These are phyloP conservation scores for Micromesistius poutassou DNA, from an alignment of 2,797 vertebrate species.

Conservation along the genomic window DNA sequence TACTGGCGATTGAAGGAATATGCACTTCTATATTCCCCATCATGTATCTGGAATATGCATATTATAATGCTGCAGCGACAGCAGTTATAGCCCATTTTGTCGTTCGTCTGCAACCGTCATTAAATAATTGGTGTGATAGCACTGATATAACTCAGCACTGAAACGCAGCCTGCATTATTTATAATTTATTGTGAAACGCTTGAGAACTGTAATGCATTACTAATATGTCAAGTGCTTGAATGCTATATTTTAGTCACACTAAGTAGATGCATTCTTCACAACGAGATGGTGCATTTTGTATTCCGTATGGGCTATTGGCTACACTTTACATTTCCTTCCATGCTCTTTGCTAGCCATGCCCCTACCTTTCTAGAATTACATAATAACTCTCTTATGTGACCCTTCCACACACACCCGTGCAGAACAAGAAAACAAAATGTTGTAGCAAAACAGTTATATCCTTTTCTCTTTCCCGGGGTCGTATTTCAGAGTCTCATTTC, in stretches of 20 bases:
- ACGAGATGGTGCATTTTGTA: not conserved
- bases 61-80: not conserved
- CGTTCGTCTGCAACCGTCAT: not conserved
- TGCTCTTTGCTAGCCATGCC: not conserved
- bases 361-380: constrained; percentile 40
- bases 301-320: not conserved
- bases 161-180: not conserved
- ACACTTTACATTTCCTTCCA: not conserved
- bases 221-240: not conserved
- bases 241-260: not conserved
- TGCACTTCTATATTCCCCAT: constrained; percentile 16
- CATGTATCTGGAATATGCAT: not conserved
- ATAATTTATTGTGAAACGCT: not conserved
- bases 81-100: not conserved
- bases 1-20: constrained; percentile 32
- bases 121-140: not conserved
- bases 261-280: not conserved
- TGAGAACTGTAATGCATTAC: not conserved
- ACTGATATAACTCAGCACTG: not conserved
- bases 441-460: not conserved
- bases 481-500: constrained; percentile 58
- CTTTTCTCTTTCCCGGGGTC: constrained; percentile 26
- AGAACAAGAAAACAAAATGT: not conserved
- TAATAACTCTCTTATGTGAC: constrained; percentile 41
- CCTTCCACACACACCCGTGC: constrained; percentile 7